Conservation (phyloP, 2,888 invertebrate species). For the Lasioglossum lativentre region DNA sequence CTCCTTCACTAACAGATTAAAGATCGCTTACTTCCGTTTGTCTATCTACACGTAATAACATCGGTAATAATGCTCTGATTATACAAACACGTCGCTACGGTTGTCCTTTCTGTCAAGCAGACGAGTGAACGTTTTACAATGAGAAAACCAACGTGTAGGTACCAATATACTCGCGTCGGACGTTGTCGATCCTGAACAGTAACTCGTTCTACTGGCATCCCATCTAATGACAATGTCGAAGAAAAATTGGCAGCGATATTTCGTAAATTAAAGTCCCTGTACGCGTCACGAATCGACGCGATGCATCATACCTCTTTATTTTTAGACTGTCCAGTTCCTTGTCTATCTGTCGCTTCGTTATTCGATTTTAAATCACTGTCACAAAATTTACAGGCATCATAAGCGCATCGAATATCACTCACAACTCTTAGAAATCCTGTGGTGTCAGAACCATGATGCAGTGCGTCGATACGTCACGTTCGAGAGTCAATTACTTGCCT, state of each 20-base stretch:
- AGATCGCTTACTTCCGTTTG: slow-evolving; percentile 36
- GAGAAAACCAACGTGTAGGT: slow-evolving; percentile 1
- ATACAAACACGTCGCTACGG: slow-evolving; percentile 52
- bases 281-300: background rate
- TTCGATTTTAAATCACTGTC: background rate
- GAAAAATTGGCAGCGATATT: slow-evolving; percentile 41
- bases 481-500: slow-evolving; percentile 23
- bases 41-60: slow-evolving; percentile 61
- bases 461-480: slow-evolving; percentile 1
- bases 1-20: slow-evolving; percentile 48
- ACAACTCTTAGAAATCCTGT: background rate
- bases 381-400: too few relatives aligned
- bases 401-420: too few relatives aligned
- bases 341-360: background rate
- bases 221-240: background rate
- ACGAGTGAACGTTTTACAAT: slow-evolving; percentile 16
- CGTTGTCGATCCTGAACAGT: slow-evolving; percentile 6
- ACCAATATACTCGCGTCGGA: background rate
- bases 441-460: background rate
- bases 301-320: background rate
- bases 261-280: slow-evolving; percentile 9
- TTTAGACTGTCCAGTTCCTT: background rate
- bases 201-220: background rate
- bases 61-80: slow-evolving; percentile 59
- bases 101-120: slow-evolving; percentile 8